Evolutionary conservation across 2,888 invertebrate species (phyloP).

Genomic region (Catocala nupta): DNA sequence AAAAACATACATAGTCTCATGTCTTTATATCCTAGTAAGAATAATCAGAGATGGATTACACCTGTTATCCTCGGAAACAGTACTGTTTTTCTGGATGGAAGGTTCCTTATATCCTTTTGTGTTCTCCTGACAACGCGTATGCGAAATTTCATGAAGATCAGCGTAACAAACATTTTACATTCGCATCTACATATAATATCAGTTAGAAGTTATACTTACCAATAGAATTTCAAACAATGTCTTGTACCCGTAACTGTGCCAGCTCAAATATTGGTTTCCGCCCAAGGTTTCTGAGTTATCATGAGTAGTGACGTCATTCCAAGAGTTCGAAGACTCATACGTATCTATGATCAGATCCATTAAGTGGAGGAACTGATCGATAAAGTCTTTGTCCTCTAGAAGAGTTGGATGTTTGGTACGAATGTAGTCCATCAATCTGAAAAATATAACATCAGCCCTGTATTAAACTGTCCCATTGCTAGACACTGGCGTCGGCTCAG

Average conservation of each 20-base stretch:
- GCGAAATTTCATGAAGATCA: no score
- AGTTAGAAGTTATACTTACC: constrained; percentile 34
- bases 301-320: constrained; percentile 66
- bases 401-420: constrained; percentile 54
- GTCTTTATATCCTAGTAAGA: no score
- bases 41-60: no score
- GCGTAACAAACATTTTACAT: no score
- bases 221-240: constrained; percentile 67
- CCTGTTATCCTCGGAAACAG: no score
- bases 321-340: constrained; percentile 64
- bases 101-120: no score
- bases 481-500: no score
- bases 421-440: constrained; percentile 61
- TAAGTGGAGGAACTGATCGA: constrained; percentile 56
- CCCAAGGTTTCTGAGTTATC: constrained; percentile 55
- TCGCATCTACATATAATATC: no score
- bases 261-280: constrained; percentile 66
- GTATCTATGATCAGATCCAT: constrained; percentile 61
- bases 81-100: no score
- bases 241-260: constrained; percentile 65
- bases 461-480: no score
- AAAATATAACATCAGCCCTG: no score
- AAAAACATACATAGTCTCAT: neutral
- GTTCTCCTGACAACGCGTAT: no score
- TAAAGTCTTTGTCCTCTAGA: constrained; percentile 56